These are phyloP conservation scores for Pollenia angustigena DNA, from an alignment of 2,888 invertebrate genomes.

Conservation along the genomic window DNA sequence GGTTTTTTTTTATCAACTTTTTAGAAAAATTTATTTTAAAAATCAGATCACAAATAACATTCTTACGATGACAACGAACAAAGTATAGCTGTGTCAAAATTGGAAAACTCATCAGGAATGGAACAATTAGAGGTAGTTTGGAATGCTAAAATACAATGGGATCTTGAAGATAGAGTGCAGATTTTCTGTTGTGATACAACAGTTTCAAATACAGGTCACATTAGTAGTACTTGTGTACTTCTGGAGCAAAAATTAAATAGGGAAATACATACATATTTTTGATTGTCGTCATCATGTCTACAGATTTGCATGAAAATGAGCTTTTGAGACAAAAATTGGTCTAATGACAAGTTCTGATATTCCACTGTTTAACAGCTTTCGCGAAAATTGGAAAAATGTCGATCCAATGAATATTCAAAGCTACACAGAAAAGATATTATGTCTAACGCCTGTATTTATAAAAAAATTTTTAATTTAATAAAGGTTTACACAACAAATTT, in stretches of 20 bases:
- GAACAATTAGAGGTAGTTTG: neutral
- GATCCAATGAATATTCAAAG: neutral
- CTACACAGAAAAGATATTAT: slow-evolving; percentile 7
- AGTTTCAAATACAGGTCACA: too few species aligned
- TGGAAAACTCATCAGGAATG: neutral
- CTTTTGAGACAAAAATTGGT: neutral
- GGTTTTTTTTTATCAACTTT: too few species aligned
- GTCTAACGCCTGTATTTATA: too few species aligned
- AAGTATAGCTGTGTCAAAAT: neutral
- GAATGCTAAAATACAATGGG: neutral
- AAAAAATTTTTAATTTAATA: too few species aligned
- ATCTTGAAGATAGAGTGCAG: too few species aligned
- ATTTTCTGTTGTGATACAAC: too few species aligned
- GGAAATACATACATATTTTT: slow-evolving; percentile 31
- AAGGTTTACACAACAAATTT: too few species aligned
- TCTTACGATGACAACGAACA: neutral
- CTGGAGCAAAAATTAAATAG: slow-evolving; percentile 3
- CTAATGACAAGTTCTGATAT: neutral
- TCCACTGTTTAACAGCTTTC: neutral
- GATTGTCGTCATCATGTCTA: slow-evolving; percentile 31
- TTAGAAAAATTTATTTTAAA: too few species aligned
- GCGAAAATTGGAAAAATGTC: neutral
- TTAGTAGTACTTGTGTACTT: too few species aligned
- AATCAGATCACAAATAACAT: too few species aligned
- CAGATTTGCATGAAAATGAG: neutral